Evolutionary conservation across 2,888 invertebrate species (phyloP).

Genomic region (Drosophila imparisetae): DNA sequence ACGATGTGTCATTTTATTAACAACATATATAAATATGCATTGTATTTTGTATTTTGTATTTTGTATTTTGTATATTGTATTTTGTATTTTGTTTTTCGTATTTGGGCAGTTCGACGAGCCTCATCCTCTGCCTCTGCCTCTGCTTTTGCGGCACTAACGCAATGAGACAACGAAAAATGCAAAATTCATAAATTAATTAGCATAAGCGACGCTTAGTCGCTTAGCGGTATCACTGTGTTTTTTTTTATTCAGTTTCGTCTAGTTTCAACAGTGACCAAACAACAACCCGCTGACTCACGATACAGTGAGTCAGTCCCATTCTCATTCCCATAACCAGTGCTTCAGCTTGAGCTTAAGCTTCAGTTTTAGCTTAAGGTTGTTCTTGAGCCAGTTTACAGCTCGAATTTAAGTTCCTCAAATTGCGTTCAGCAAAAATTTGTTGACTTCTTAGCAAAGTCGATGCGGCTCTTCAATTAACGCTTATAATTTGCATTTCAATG

Average conservation of each 20-base stretch:
- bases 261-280: slow-evolving; percentile 53
- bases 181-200: slow-evolving; percentile 71
- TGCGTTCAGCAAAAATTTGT: slow-evolving; percentile 2
- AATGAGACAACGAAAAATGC: slow-evolving; percentile 15
- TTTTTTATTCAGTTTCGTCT: slow-evolving; percentile 54
- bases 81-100: slow-evolving; percentile 14
- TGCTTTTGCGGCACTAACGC: slow-evolving; percentile 13
- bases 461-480: neutral
- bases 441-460: neutral
- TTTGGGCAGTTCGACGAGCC: slow-evolving; percentile 50
- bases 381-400: slow-evolving; percentile 11
- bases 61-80: slow-evolving; percentile 31
- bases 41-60: slow-evolving; percentile 20
- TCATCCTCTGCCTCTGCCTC: neutral
- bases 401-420: neutral
- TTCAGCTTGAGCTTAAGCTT: neutral
- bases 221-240: slow-evolving; percentile 4
- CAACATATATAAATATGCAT: slow-evolving; percentile 28
- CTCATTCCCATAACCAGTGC: slow-evolving; percentile 22
- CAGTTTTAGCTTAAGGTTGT: neutral
- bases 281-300: slow-evolving; percentile 56
- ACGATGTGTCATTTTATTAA: slow-evolving; percentile 70
- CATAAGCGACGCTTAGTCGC: slow-evolving; percentile 61
- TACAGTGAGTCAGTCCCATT: slow-evolving; percentile 35
- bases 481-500: neutral